Base-by-base conservation (phyloP, 1,140 invertebrate species). In the Tetramorium simillimum region DNA sequence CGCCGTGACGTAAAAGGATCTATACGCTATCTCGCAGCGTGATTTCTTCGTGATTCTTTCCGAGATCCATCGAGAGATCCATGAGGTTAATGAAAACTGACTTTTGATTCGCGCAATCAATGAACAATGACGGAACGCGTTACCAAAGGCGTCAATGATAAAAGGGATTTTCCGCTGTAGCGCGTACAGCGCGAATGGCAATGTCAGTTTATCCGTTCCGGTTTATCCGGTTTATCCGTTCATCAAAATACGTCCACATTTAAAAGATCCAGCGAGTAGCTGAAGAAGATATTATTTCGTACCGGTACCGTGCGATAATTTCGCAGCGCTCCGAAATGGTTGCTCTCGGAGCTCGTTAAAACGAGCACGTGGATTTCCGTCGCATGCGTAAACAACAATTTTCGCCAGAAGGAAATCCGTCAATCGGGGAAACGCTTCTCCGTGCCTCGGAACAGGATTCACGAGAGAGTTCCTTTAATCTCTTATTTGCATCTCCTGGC, bases 1-100 rank as follows among this genome's bases (percentile, higher is more conserved):
- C 60, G 43, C 46, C 7, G 46, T 73, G 56, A 49, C 80, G 18
- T 89, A 73, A 90, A 75, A 72, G 63, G 69, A 90, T 88, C 63
- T 85, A 53, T 69, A 56, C 70, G 63, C 78, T 90, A 46, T 46
- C 46, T 10, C 28, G 53, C 67, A 3, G 75, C 75, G 82, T 82
- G 85, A 85, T 86, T 62, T 53, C 76, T 0, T n/a, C 21, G 58
- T 10, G 10, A n/a, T 77, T 60, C 33, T 33, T 53, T 78, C 80
- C 73, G 77, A 62, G 62, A 84, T 67, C 56, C 24, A 51, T 77
- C 73, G 62, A 87, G n/a, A n/a, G n/a, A n/a, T n/a, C n/a, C n/a
- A n/a, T 86, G 16, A 89, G 70, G 37, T 69, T n/a, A 24, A 81
- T 43, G 28, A 78, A 43, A 4, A 49, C 33, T 56, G 46, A 53